Evolutionary conservation across 2,888 invertebrate species (phyloP).

Genomic region (Nomada ruficornis): DNA sequence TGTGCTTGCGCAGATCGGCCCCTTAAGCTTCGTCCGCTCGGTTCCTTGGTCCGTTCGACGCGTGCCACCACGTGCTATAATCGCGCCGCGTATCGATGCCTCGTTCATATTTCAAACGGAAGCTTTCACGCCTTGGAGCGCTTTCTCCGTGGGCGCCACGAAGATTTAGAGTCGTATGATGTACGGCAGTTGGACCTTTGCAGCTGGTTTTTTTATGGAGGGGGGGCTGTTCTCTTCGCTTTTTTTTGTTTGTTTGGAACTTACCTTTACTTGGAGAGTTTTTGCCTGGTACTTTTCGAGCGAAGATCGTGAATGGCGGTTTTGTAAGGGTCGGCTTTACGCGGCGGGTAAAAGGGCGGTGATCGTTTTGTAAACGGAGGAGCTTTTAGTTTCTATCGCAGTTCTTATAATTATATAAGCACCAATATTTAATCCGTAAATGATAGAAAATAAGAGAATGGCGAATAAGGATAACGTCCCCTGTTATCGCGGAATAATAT

Average conservation of each 20-base stretch:
- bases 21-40: conserved; percentile 61
- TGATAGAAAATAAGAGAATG: too few relatives aligned
- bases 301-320: too few relatives aligned
- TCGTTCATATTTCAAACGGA: conserved; percentile 20
- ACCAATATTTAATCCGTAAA: too few relatives aligned
- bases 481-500: too few relatives aligned
- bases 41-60: conserved; percentile 46
- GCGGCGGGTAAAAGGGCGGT: too few relatives aligned
- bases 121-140: conserved; percentile 3
- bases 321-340: too few relatives aligned
- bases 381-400: too few relatives aligned
- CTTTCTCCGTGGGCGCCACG: background rate
- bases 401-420: too few relatives aligned
- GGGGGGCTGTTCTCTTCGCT: background rate
- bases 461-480: too few relatives aligned
- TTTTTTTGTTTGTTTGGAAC: background rate
- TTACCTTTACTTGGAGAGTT: too few relatives aligned
- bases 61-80: conserved; percentile 54
- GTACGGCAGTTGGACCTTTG: background rate
- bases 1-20: conserved; percentile 79
- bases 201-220: background rate
- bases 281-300: too few relatives aligned
- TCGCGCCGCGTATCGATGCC: conserved; percentile 29
- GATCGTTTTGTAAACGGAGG: too few relatives aligned
- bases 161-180: background rate